Percentiles rank a stretch among this genome's conserved stretches.
phyloP scores from a whole-genome alignment of 2,113 vertebrate species.

The Anoura caudifer region DNA sequence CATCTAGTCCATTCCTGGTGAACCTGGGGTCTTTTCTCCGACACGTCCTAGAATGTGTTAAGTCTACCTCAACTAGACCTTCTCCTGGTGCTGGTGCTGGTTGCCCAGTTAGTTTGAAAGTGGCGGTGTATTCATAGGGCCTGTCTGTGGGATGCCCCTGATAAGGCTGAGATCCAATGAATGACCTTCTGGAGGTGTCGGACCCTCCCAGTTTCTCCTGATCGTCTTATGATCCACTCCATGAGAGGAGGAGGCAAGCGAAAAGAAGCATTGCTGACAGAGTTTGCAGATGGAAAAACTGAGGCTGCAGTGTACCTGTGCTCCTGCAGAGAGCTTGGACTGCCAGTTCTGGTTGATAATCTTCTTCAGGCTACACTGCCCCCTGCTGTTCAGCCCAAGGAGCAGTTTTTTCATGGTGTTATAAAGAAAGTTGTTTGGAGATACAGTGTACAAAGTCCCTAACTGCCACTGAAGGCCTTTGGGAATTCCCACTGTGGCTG shows the following conservation, averaged over 20 bases:
- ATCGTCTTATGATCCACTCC: not conserved
- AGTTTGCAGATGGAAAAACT: too few species aligned
- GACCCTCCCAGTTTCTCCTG: not conserved
- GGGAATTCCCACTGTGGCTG: not conserved
- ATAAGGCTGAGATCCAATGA: not conserved
- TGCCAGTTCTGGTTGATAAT: not conserved
- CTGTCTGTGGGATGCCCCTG: not conserved
- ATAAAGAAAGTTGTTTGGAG: not conserved
- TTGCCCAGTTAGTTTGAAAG: not conserved
- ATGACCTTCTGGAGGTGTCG: not conserved
- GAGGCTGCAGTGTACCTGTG: too few species aligned
- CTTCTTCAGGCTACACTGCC: not conserved
- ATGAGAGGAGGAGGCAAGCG: not conserved
- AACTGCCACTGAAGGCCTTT: too few species aligned
- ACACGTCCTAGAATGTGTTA: not conserved
- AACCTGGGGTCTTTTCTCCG: not conserved
- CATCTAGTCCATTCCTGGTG: not conserved
- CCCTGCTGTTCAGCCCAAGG: not conserved
- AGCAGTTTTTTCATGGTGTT: too few species aligned
- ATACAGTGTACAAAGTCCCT: not conserved
- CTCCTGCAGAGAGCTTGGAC: not conserved
- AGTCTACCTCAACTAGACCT: not conserved
- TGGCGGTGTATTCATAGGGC: not conserved
- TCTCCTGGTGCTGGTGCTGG: not conserved
- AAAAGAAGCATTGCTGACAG: not conserved